Percentiles rank a stretch among this genome's conserved stretches.
Evolutionary conservation across 2,888 invertebrate species (phyloP).

Genomic region (Apoda limacodes): DNA sequence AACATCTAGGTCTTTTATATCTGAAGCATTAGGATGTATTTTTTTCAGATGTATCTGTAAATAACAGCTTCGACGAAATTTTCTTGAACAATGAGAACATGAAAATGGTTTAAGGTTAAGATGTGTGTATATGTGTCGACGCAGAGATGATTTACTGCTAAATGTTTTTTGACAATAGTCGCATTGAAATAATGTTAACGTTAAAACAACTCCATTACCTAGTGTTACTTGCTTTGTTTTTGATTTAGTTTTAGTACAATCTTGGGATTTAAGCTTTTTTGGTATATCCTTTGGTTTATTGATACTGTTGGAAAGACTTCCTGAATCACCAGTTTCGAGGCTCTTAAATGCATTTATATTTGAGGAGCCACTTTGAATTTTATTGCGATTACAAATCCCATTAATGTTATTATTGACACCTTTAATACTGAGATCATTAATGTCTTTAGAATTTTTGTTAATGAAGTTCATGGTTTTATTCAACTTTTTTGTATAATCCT

Average conservation of each 20-base stretch:
- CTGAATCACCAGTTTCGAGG: no score
- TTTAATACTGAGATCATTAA: slow-evolving; percentile 16
- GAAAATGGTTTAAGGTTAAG: slow-evolving; percentile 72
- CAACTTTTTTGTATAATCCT: slow-evolving; percentile 11
- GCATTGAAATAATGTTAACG: slow-evolving; percentile 49
- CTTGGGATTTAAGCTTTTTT: slow-evolving; percentile 13
- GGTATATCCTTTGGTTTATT: slow-evolving; percentile 3
- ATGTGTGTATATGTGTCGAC: slow-evolving; percentile 76
- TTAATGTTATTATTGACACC: slow-evolving; percentile 60
- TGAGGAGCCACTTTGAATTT: slow-evolving; percentile 14
- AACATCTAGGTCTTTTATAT: slow-evolving; percentile 55
- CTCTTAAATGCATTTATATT: no score
- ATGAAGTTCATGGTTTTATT: background rate
- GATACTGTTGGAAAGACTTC: background rate
- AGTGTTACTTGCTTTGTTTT: slow-evolving; percentile 25
- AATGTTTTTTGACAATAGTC: slow-evolving; percentile 74
- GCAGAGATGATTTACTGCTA: slow-evolving; percentile 72
- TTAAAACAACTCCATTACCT: slow-evolving; percentile 30
- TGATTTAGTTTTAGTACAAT: slow-evolving; percentile 12
- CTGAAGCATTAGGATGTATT: slow-evolving; percentile 56
- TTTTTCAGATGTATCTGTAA: slow-evolving; percentile 73
- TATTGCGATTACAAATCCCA: slow-evolving; percentile 41
- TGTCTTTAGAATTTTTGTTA: slow-evolving; percentile 11
- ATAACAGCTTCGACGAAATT: slow-evolving; percentile 74
- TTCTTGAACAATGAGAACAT: slow-evolving; percentile 73